Evolutionary conservation across 2,113 vertebrate genomes (phyloP), one percentile per base, ranked within the genome.

Genomic region (Condylura cristata): DNA sequence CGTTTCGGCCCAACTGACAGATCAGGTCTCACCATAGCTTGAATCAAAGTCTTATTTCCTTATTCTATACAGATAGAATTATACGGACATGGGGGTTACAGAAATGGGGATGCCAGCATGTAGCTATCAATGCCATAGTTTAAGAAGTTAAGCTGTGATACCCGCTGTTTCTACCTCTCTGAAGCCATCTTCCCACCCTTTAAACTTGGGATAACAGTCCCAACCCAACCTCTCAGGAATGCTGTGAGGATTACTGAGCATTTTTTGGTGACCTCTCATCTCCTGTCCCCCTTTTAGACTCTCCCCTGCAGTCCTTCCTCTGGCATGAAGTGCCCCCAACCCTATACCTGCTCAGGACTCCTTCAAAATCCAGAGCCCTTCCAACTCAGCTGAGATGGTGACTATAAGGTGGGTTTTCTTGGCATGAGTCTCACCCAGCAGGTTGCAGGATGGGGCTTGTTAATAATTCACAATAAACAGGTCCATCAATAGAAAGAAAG

Each of bases 391-490:
- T 48, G 46, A 83, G 66, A 30, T 86, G 65, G 44, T 34, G 60
- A 65, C 79, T 70, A 2, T 68, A 37, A 83, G 82, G 2, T 0
- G 2, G 61, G 41, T 82, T 89, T 94, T 75, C 84, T 61, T 75
- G 13, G 14, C 68, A 14, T 41, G 44, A 37, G 48, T 61, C 28
- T 66, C 48, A 56, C 56, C 86, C 68, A 60, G 34, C 79, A 70
- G 65, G 32, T 85, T 89, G 87, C 39, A 44, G 63, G 72, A 34
- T 79, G 44, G 63, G 51, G 39, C 46, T 68, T 0, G 11, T 93
- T 94, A 95, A 96, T 90, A 65, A 93, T 91, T 96, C 76, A 76
- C 58, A 83, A 39, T 65, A 63, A 83, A 86, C 79, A 53, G 86
- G 51, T 24, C 32, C 13, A 16, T 61, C 71, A 74, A 41, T 39